Conservation (phyloP, 2,888 invertebrate species). For the Pasiphila rectangulata region DNA sequence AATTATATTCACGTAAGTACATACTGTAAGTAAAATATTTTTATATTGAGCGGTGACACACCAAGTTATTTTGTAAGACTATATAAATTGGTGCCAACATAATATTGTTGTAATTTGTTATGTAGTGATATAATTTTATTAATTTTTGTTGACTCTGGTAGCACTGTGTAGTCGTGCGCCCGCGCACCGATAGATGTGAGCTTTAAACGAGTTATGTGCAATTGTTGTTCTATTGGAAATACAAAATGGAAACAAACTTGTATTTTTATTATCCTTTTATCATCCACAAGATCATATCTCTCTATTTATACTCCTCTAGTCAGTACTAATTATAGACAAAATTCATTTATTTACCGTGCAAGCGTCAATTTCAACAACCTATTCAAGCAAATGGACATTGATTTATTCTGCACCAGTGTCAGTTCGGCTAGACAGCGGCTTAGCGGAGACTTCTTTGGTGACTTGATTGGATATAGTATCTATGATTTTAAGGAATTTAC, state of each 20-base stretch:
- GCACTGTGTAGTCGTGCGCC: slow-evolving; percentile 47
- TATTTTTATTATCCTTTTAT: no score
- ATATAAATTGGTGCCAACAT: slow-evolving; percentile 79
- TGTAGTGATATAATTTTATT: slow-evolving; percentile 77
- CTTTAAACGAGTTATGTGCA: slow-evolving; percentile 74
- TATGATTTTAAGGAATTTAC: no score
- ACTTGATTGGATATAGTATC: no score
- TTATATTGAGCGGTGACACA: slow-evolving; percentile 76
- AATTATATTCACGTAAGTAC: slow-evolving; percentile 72
- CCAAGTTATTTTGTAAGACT: slow-evolving; percentile 69
- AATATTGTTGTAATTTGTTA: slow-evolving; percentile 80
- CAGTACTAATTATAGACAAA: no score
- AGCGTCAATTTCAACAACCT: no score
- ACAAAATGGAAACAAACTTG: slow-evolving; percentile 64
- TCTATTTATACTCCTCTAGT: no score
- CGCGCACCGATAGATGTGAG: slow-evolving; percentile 48
- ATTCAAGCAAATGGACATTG: no score
- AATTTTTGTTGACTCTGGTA: slow-evolving; percentile 72
- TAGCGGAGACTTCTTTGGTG: no score
- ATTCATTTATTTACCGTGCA: no score
- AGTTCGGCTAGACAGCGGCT: no score
- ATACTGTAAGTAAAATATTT: slow-evolving; percentile 74
- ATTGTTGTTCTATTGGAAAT: slow-evolving; percentile 78
- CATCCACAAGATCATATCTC: no score
- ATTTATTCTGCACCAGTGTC: no score